Evolutionary conservation across 2,888 invertebrate genomes (phyloP).

Genomic region (Dastarcus helophoroides): DNA sequence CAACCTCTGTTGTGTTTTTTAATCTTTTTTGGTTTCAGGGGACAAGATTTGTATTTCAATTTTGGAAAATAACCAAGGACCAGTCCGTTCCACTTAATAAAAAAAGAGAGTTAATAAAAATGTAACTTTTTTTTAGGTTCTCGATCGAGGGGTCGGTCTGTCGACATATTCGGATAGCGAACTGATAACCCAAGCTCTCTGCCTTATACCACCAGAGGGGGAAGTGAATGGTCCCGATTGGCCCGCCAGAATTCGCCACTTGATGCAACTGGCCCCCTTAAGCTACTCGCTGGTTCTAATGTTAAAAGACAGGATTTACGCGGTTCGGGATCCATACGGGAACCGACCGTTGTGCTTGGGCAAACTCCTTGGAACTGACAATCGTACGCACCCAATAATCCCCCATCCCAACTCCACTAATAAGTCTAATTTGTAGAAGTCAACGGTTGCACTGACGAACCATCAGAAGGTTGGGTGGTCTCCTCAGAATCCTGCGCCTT

Average conservation of each 20-base stretch:
- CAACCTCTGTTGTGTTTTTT: too few species aligned
- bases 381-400: too few species aligned
- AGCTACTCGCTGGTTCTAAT: slow-evolving; percentile 93
- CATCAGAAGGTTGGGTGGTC: slow-evolving; percentile 82
- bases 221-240: slow-evolving; percentile 82
- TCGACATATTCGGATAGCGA: slow-evolving; percentile 96
- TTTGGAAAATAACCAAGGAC: too few species aligned
- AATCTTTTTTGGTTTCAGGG: too few species aligned
- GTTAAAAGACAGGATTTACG: slow-evolving; percentile 88
- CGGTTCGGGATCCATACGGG: slow-evolving; percentile 94
- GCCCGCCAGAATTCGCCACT: slow-evolving; percentile 82
- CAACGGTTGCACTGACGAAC: slow-evolving; percentile 4
- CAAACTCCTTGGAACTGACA: too few species aligned
- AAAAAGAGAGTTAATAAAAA: too few species aligned
- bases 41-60: too few species aligned
- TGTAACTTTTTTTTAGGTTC: slow-evolving; percentile 53
- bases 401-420: too few species aligned
- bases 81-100: too few species aligned
- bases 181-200: slow-evolving; percentile 90
- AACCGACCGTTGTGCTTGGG: slow-evolving; percentile 94
- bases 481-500: slow-evolving; percentile 97
- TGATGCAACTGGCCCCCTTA: slow-evolving; percentile 88
- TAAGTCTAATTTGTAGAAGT: slow-evolving; percentile 4
- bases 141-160: slow-evolving; percentile 86
- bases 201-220: slow-evolving; percentile 81